Conservation (phyloP, 1,140 invertebrate species). For the Bombus difficillimus region DNA sequence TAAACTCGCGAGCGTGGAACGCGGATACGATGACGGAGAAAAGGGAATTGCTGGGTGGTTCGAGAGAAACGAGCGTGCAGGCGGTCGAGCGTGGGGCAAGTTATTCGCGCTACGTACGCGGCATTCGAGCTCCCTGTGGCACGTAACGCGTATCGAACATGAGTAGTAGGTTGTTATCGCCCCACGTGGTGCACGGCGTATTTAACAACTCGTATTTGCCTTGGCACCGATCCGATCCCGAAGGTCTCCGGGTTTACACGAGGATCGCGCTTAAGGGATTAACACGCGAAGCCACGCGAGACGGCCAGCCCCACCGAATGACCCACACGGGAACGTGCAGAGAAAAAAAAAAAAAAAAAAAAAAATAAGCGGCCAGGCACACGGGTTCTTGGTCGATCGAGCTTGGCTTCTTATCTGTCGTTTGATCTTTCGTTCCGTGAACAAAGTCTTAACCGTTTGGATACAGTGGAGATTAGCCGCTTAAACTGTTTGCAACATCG, state of each 20-base stretch:
- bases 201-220: constrained; percentile 71
- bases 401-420: constrained; percentile 35
- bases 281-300: constrained; percentile 60
- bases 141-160: constrained; percentile 62
- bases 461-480: neutral
- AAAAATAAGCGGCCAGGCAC: neutral
- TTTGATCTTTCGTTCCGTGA: constrained; percentile 53
- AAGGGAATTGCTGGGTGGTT: constrained; percentile 1
- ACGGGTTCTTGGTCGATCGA: constrained; percentile 18
- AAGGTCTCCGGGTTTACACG: constrained; percentile 63
- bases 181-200: constrained; percentile 51
- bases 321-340: constrained; percentile 8
- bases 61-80: constrained; percentile 27
- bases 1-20: constrained; percentile 22
- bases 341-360: neutral
- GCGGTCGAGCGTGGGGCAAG: constrained; percentile 12
- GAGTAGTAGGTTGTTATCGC: constrained; percentile 66
- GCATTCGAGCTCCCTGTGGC: constrained; percentile 34
- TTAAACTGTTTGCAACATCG: constrained; percentile 6
- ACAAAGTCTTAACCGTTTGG: constrained; percentile 6
- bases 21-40: constrained; percentile 21
- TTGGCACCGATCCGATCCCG: constrained; percentile 66
- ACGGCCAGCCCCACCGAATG: constrained; percentile 28
- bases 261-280: constrained; percentile 66
- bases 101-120: constrained; percentile 52